Conservation (phyloP, 2,113 vertebrate genomes). For the Malurus cyaneus region DNA sequence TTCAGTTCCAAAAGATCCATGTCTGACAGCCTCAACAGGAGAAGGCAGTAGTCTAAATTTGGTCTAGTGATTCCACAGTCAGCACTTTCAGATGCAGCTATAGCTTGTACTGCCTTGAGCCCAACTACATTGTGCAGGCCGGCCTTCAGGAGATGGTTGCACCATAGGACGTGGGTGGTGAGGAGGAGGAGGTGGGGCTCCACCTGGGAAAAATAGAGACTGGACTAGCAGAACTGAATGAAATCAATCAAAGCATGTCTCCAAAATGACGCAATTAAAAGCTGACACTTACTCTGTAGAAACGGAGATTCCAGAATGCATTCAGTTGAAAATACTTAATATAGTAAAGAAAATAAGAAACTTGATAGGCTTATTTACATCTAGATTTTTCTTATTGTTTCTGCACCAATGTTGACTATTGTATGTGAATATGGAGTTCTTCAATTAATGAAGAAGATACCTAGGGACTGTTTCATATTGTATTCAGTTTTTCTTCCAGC, state of each 20-base stretch:
- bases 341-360: not conserved
- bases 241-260: not conserved
- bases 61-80: not conserved
- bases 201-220: not conserved
- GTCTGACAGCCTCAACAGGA: not conserved
- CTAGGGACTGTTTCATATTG: not conserved
- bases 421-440: not conserved
- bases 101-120: not conserved
- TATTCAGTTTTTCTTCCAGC: not conserved
- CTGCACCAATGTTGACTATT: not conserved
- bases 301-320: not conserved
- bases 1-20: not conserved
- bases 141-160: not conserved
- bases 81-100: not conserved
- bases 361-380: not conserved
- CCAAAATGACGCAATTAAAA: not conserved
- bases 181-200: not conserved
- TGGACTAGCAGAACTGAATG: not conserved
- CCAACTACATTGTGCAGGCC: not conserved
- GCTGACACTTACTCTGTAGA: not conserved
- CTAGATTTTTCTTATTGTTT: not conserved
- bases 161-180: rapidly evolving
- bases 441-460: not conserved
- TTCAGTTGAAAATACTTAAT: not conserved
- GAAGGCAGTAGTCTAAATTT: not conserved